phyloP scores from a whole-genome alignment of 2,113 vertebrate species.

The Pomatorhinus ruficollis region DNA sequence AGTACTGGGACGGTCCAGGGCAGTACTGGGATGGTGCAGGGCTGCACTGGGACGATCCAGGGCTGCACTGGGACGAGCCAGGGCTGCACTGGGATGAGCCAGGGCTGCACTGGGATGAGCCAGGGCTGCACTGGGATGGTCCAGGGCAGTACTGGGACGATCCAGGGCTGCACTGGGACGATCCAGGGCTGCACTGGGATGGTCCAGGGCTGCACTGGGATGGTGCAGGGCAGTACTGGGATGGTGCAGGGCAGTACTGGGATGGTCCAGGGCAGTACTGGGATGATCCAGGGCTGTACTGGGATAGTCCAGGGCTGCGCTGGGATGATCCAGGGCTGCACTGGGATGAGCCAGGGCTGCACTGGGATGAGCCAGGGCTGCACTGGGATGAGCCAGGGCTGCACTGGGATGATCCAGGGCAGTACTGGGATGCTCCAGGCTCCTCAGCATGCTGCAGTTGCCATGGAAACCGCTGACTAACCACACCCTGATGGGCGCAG shows the following conservation, averaged over 20 bases:
- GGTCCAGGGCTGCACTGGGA: neutral
- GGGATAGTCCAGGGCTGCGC: neutral
- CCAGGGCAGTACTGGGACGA: neutral
- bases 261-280: neutral
- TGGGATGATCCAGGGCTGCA: neutral
- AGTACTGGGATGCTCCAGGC: neutral
- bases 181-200: no score
- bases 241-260: neutral
- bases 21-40: no score
- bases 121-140: no score
- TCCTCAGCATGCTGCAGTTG: neutral
- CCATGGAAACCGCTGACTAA: neutral
- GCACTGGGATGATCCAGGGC: neutral
- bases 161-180: neutral
- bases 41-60: no score
- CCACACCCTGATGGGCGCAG: rapidly evolving
- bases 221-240: no score
- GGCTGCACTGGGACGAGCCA: no score
- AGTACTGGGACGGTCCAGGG: neutral
- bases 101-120: neutral
- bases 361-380: rapidly evolving
- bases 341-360: no score
- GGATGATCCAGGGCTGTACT: neutral
- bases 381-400: neutral
- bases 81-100: no score